Evolutionary conservation across 2,888 invertebrate species (phyloP).

Genomic region (Ormyrus pomaceus): DNA sequence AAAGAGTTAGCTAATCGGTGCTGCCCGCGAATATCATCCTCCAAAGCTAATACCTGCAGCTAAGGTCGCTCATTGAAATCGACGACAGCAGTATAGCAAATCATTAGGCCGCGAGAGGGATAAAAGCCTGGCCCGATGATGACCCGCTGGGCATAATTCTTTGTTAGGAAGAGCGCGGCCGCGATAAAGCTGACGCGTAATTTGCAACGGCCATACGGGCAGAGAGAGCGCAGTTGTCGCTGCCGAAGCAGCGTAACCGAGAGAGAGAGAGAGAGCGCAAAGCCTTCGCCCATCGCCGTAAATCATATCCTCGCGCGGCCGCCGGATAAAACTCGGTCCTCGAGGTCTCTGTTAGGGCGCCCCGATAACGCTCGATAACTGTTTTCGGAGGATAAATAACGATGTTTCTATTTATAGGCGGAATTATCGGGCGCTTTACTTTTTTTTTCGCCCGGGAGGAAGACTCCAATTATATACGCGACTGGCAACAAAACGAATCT

Average conservation of each 20-base stretch:
- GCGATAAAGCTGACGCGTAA: slow-evolving; percentile 59
- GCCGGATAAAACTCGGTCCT: slow-evolving; percentile 57
- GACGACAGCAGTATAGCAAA: too few relatives aligned
- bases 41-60: too few relatives aligned
- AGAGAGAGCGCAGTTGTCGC: background rate
- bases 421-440: slow-evolving; percentile 48
- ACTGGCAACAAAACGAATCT: slow-evolving; percentile 49
- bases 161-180: slow-evolving; percentile 58
- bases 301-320: slow-evolving; percentile 47
- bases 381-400: slow-evolving; percentile 50
- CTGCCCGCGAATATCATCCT: background rate
- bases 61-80: background rate
- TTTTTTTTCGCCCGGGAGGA: slow-evolving; percentile 22
- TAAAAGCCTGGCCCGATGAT: background rate
- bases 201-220: slow-evolving; percentile 50
- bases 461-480: slow-evolving; percentile 51
- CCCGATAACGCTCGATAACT: slow-evolving; percentile 43
- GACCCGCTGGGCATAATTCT: slow-evolving; percentile 24
- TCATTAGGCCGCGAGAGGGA: slow-evolving; percentile 52
- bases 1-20: background rate
- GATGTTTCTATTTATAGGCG: slow-evolving; percentile 51
- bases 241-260: slow-evolving; percentile 1
- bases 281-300: slow-evolving; percentile 30
- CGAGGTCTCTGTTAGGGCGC: slow-evolving; percentile 36
- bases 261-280: background rate